Base-by-base conservation (phyloP, 2,797 vertebrate species). In the Sebastiscus albofasciatus region DNA sequence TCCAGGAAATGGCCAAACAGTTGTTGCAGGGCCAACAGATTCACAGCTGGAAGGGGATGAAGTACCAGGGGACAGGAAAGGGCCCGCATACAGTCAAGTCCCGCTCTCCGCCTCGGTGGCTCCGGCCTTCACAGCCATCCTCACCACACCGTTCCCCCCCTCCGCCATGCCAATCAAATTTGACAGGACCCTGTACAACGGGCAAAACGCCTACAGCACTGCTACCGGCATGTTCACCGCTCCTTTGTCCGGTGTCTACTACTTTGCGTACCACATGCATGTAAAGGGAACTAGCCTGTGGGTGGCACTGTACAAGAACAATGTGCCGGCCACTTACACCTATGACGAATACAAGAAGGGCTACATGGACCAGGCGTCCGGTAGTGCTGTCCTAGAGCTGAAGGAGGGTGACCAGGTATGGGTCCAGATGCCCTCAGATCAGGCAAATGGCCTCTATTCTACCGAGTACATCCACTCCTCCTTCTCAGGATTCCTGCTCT, bases 271-370 rank as follows among this genome's bases (percentile, higher is more conserved):
- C 91, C 99, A 99, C 0, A 97, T 99, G 93, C 99, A 99, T 0
- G 97, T 99, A 92, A 99, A 99, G 96, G 99, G 98, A 96, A 99
- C 98, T 84, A 99, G 96, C 8, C 95, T 99, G 83, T 99, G 99
- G 99, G 98, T 99, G 96, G 98, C 99, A 2, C 95, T 99, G 79
- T 99, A 99, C 81, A 99, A 99, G 96, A 99, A 99, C 97, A 99
- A 99, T 93, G 98, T 99, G 92, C 99, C 99, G 0, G 99, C 98
- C 90, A 99, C 97, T 73, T 99, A 99, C 92, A 99, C 99, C 81
- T 99, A 99, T 2, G 99, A 99, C 0, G 99, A 99, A 91, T 99
- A 99, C 95, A 99, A 99, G 95, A 99, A 99, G 91, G 99, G 98
- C 84, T 98, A 99, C 93, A 97, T 99, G 97, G 99, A 99, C 97